Percentiles rank a stretch among this genome's conserved stretches.
Evolutionary conservation across 2,888 invertebrate genomes (phyloP).

Genomic region (Homarus gammarus): DNA sequence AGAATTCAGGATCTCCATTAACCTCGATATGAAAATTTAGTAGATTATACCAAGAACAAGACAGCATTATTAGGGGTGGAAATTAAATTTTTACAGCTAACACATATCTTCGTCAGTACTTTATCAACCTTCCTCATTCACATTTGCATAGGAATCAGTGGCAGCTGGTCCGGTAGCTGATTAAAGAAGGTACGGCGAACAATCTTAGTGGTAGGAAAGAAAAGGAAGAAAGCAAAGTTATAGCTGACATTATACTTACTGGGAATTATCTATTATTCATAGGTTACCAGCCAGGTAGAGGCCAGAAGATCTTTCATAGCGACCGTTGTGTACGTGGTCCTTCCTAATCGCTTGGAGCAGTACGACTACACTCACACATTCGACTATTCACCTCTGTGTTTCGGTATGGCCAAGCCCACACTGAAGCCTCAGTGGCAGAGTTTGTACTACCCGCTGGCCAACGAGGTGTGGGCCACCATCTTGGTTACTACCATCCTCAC

Average conservation of each 20-base stretch:
- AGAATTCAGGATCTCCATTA: too few relatives aligned
- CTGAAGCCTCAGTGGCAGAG: slow-evolving; percentile 54
- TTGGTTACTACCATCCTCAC: too few relatives aligned
- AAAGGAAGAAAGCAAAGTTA: neutral
- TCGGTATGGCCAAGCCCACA: slow-evolving; percentile 48
- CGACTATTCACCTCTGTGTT: slow-evolving; percentile 37
- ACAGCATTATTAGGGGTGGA: too few relatives aligned
- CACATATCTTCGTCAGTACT: too few relatives aligned
- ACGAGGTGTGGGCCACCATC: slow-evolving; percentile 34
- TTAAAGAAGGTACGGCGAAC: too few relatives aligned
- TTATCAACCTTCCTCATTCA: too few relatives aligned
- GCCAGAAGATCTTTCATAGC: slow-evolving; percentile 37
- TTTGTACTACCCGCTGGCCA: slow-evolving; percentile 48
- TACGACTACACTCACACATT: slow-evolving; percentile 37
- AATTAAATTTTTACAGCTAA: too few relatives aligned
- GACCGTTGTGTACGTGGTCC: slow-evolving; percentile 48
- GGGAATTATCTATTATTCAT: neutral
- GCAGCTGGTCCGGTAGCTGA: too few relatives aligned
- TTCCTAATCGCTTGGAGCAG: slow-evolving; percentile 21
- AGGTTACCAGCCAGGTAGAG: slow-evolving; percentile 42
- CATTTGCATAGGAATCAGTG: too few relatives aligned
- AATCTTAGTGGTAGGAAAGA: too few relatives aligned
- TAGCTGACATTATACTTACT: neutral
- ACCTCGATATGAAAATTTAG: too few relatives aligned
- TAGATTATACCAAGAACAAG: too few relatives aligned